Evolutionary conservation across 2,888 invertebrate species (phyloP), one percentile per base, ranked within the genome.

Genomic region (Synergus umbraculus): DNA sequence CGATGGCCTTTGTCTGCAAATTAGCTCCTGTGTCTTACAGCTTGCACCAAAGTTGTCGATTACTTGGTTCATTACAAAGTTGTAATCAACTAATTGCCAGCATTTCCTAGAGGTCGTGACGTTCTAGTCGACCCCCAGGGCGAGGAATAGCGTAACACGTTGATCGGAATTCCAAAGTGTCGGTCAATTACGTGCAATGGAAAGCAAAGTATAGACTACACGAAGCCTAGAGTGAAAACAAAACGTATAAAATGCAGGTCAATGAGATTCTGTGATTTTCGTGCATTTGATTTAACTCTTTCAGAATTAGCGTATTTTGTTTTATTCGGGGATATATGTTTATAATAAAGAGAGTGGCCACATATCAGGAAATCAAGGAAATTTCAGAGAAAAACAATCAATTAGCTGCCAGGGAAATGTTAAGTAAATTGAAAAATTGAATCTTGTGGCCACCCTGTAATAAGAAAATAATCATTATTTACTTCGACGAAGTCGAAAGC

Each of bases 121-220:
- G 73, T 73, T 49, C n/a, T n/a, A 29, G 22, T 29, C 37, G 73
- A 29, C 29, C n/a, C 37, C 49, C 73, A 73, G 54, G 54, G n/a
- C 37, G 15, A 46, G 29, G 49, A 73, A 73, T 54, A 73, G 49
- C 73, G 73, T 73, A 73, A 73, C 37, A 54, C 73, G 73, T 49
- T 54, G n/a, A 54, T 54, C 73, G 73, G 37, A 49, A 69, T 69
- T 69, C 69, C 49, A 49, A 29, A 43, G 43, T 69, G 69, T 69
- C 49, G 49, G 49, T 37, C 73, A 73, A 49, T 69, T 69, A 69
- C 69, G 46, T 69, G 69, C 69, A 49, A 73, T 73, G 73, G 54
- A 73, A 73, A 73, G 73, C 73, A 37, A 73, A 73, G 37, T 73
- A 73, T 73, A 73, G 18, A 49, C 73, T 49, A 7, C 37, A 60